These are phyloP conservation scores for Dolichoris vasculosae DNA, from an alignment of 1,140 invertebrate species.

Conservation along the genomic window DNA sequence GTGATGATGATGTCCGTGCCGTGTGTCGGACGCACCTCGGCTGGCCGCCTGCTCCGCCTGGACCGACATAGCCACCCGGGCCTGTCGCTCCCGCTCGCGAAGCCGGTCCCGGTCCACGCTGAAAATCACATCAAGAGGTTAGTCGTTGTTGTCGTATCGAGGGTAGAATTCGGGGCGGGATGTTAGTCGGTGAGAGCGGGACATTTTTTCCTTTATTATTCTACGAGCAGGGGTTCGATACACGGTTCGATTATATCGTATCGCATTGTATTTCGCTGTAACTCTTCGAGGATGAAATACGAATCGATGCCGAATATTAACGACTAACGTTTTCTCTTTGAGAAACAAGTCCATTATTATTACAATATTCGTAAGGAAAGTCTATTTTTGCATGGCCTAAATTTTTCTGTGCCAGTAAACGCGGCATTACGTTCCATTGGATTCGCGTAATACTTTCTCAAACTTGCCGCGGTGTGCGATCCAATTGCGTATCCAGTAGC, in stretches of 20 bases:
- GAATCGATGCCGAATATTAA: neutral
- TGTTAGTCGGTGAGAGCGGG: no score
- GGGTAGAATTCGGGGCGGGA: no score
- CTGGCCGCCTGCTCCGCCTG: slow-evolving; percentile 77
- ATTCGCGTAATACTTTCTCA: neutral
- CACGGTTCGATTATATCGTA: no score
- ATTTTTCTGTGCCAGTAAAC: neutral
- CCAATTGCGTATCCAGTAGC: neutral
- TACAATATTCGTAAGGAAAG: neutral
- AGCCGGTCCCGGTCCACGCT: slow-evolving; percentile 83
- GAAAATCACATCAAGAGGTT: slow-evolving; percentile 63
- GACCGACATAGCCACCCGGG: slow-evolving; percentile 81
- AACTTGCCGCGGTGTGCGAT: neutral
- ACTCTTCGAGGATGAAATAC: neutral
- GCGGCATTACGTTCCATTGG: neutral
- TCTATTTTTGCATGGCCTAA: neutral
- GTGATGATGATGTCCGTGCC: slow-evolving; percentile 72
- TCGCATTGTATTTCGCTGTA: no score
- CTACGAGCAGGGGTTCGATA: no score
- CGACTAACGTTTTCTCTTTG: neutral
- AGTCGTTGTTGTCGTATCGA: no score
- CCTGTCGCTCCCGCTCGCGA: slow-evolving; percentile 82
- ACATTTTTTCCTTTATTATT: no score
- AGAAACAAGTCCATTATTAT: neutral
- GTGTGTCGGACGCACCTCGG: slow-evolving; percentile 76